Evolutionary conservation across 2,797 vertebrate species (phyloP).

Genomic region (Fistularia tabacaria): DNA sequence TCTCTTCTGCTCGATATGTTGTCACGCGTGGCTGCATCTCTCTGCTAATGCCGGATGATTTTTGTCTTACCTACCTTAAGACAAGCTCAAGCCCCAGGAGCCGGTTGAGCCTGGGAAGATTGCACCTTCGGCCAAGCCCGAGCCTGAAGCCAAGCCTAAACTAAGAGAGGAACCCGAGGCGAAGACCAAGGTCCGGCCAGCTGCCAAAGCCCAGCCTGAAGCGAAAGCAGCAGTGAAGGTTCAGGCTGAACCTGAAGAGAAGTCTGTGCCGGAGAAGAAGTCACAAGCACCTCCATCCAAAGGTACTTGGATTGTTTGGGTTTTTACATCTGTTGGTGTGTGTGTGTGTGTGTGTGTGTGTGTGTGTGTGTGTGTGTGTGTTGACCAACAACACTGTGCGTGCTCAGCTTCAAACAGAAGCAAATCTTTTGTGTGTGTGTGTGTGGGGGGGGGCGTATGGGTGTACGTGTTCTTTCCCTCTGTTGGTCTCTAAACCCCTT

Average conservation of each 20-base stretch:
- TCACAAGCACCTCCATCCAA: no score
- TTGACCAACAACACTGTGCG: no score
- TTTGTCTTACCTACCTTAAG: constrained; percentile 75
- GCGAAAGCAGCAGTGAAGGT: not conserved
- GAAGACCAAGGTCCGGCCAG: not conserved
- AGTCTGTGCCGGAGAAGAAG: constrained; percentile 32
- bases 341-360: no score
- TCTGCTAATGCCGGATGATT: constrained; percentile 53
- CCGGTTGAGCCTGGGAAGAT: constrained; percentile 70
- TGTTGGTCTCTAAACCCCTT: constrained; percentile 37
- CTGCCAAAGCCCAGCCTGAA: not conserved
- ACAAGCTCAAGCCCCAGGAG: constrained; percentile 65
- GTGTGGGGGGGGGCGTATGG: no score
- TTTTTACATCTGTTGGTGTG: no score
- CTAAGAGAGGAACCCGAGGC: constrained; percentile 18
- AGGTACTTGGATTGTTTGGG: no score
- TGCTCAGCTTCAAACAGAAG: no score
- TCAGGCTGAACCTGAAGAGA: not conserved
- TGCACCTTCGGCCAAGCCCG: constrained; percentile 41
- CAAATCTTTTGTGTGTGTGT: no score
- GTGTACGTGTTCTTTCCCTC: no score
- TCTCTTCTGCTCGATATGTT: constrained; percentile 8
- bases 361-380: no score
- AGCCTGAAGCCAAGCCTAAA: constrained; percentile 38
- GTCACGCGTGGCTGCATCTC: no score